Evolutionary conservation across 2,888 invertebrate genomes (phyloP), one percentile per base, ranked within the genome.

Genomic region (Protonemura montana): DNA sequence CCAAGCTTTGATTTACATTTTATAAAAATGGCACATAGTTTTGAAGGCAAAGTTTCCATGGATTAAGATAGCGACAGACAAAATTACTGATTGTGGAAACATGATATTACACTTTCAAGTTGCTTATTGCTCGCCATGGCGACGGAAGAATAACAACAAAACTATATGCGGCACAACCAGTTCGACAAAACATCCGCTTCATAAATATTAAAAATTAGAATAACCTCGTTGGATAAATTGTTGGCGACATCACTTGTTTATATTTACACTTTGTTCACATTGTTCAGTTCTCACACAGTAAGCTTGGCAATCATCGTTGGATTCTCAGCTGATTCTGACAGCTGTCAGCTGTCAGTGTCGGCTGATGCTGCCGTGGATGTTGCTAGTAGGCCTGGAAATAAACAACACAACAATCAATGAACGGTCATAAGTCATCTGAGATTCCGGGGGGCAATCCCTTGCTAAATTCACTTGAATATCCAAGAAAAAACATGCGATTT

Each of bases 251-350:
- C 59, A 59, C 59, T 16, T 10, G 78, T 78, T 13, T 16, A 78
- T 81, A 81, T 81, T 6, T 81, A 81, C 81, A 81, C 26, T n/a
- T 2, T n/a, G n/a, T n/a, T 81, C 81, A 81, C 81, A 29, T 21
- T 27, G 28, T 30, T 81, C 81, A 13, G 30, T 81, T 78, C n/a
- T 2, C 81, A 81, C 81, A 30, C 28, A 27, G 28, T 78, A 10
- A 21, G 27, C 81, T 28, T n/a, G 21, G 13, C 81, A 81, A 28
- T n/a, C 81, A 81, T 30, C 13, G 30, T 81, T 81, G 7, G 78
- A 29, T 81, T 81, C n/a, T n/a, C n/a, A n/a, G n/a, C n/a, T n/a
- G n/a, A n/a, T n/a, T n/a, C n/a, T n/a, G 30, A 81, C 29, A 30
- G 30, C 81, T 81, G 81, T 29, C 81, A 81, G 81, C n/a, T n/a